Evolutionary conservation across 2,888 invertebrate species (phyloP).

Genomic region (Nomada goodeniana): DNA sequence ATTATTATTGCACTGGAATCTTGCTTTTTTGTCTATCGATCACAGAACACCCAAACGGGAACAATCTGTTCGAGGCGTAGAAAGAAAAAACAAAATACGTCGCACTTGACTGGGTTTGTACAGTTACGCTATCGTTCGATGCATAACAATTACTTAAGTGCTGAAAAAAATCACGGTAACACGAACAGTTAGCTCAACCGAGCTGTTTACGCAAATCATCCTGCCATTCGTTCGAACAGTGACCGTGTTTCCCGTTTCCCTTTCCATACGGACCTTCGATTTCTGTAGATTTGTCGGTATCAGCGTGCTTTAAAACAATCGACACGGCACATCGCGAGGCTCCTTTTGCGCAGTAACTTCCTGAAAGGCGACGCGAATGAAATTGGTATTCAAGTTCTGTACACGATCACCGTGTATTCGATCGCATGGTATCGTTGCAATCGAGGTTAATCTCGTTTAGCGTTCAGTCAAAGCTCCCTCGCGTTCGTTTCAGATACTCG

Average conservation of each 20-base stretch:
- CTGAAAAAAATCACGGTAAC: not conserved
- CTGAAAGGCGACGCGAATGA: not conserved
- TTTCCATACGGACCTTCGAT: not conserved
- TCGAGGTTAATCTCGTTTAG: slow-evolving; percentile 56
- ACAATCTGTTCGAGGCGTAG: not conserved
- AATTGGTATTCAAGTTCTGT: slow-evolving; percentile 28
- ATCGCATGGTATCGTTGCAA: slow-evolving; percentile 43
- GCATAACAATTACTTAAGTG: slow-evolving; percentile 21
- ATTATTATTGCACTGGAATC: slow-evolving; percentile 3
- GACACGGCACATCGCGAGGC: not conserved
- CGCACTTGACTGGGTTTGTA: slow-evolving; percentile 13
- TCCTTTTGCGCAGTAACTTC: slow-evolving; percentile 6
- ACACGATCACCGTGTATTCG: slow-evolving; percentile 15
- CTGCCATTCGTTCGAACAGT: not conserved
- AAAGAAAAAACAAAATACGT: slow-evolving; percentile 12
- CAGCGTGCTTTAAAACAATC: not conserved
- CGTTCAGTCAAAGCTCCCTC: slow-evolving; percentile 8
- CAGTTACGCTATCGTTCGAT: not conserved
- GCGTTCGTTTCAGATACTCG: not conserved
- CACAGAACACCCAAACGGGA: not conserved
- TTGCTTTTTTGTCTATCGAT: slow-evolving; percentile 2
- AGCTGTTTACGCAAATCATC: slow-evolving; percentile 11
- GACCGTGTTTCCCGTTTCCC: not conserved
- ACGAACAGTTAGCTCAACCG: not conserved
- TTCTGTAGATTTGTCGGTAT: not conserved